phyloP scores from a whole-genome alignment of 2,888 invertebrate species.

The Desoria tigrina region DNA sequence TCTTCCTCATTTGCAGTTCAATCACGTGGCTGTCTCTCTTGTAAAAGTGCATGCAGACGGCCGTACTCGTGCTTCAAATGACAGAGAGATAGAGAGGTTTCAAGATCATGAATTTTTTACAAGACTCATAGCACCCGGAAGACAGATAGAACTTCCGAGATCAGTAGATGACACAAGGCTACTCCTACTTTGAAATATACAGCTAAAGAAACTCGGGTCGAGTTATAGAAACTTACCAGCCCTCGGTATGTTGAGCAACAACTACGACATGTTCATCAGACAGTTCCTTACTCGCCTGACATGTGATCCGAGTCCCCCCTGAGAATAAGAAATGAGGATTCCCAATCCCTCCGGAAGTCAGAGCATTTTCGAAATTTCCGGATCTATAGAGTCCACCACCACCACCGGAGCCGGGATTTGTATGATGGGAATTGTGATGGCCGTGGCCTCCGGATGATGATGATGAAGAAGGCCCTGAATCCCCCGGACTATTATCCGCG shows the following conservation, averaged over 20 bases:
- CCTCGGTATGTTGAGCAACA: conserved; percentile 74
- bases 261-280: conserved; percentile 57
- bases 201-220: not conserved
- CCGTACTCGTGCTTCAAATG: conserved; percentile 71
- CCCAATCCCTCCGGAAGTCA: conserved; percentile 12
- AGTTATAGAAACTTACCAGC: conserved; percentile 65
- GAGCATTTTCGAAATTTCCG: conserved; percentile 25
- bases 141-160: not conserved
- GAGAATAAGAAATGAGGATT: conserved; percentile 34
- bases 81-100: not conserved
- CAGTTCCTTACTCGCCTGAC: conserved; percentile 45
- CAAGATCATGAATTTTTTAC: conserved; percentile 8
- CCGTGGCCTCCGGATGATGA: conserved; percentile 22
- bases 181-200: not conserved
- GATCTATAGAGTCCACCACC: conserved; percentile 26
- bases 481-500: conserved; percentile 56
- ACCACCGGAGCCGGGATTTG: not conserved
- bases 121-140: not conserved
- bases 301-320: conserved; percentile 47
- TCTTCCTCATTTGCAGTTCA: conserved; percentile 63
- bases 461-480: conserved; percentile 35
- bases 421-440: conserved; percentile 12
- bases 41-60: conserved; percentile 74
- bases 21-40: conserved; percentile 71
- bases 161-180: too few species aligned